Conservation (phyloP, 2,888 invertebrate species). For the Cephus nigrinus region DNA sequence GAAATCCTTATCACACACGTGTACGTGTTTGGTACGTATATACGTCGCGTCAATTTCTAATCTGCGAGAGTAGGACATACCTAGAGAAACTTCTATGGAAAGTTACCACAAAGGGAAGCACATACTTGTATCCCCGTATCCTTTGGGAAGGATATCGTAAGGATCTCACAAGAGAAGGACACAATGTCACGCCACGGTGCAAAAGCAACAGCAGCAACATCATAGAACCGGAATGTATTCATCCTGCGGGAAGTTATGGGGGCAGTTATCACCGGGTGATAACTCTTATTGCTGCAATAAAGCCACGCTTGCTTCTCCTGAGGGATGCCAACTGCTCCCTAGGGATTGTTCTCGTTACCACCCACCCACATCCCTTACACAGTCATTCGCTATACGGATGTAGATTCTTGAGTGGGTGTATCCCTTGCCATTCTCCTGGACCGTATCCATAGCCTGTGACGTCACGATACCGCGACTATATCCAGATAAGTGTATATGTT, state of each 20-base stretch:
- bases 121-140: not conserved
- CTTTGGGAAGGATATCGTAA: not conserved
- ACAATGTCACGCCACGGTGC: conserved; percentile 8
- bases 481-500: not conserved
- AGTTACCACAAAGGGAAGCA: not conserved
- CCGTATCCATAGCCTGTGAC: not conserved
- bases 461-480: not conserved
- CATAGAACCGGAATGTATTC: conserved; percentile 29
- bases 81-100: not conserved
- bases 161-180: conserved; percentile 2
- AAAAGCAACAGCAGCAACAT: not conserved
- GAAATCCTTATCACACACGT: not conserved
- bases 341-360: conserved; percentile 31
- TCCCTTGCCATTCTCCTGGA: not conserved
- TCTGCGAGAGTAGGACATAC: not conserved
- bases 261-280: conserved; percentile 54
- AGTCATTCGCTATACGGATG: conserved; percentile 11
- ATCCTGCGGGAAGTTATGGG: conserved; percentile 41
- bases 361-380: conserved; percentile 17
- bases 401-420: not conserved
- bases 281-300: conserved; percentile 57
- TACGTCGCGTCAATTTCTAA: not conserved
- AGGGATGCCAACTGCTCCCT: conserved; percentile 36
- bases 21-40: not conserved
- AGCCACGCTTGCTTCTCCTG: conserved; percentile 35